Conservation (phyloP, 1,140 invertebrate genomes). For the Drosophila cardini region DNA sequence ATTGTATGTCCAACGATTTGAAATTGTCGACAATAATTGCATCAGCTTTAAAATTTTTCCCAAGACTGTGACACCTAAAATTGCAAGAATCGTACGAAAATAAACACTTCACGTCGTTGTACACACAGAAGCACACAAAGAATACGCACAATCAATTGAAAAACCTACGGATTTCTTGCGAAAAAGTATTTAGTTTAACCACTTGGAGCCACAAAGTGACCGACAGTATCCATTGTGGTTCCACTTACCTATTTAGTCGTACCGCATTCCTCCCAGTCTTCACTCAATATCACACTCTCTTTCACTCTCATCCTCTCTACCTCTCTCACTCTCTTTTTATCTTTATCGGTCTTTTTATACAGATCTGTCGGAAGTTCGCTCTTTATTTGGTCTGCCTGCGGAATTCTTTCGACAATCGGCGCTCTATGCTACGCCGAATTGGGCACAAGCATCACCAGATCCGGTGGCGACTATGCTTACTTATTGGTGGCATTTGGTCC, state of each 20-base stretch:
- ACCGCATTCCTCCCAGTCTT: slow-evolving; percentile 4
- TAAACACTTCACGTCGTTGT: slow-evolving; percentile 28
- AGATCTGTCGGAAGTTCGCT: slow-evolving; percentile 89
- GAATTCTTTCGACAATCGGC: slow-evolving; percentile 90
- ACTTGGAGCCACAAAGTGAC: slow-evolving; percentile 36
- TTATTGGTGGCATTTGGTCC: slow-evolving; percentile 94
- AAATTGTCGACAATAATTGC: slow-evolving; percentile 65
- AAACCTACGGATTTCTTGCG: neutral
- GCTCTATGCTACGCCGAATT: slow-evolving; percentile 94
- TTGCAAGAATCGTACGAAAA: slow-evolving; percentile 58
- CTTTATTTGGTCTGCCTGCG: slow-evolving; percentile 90
- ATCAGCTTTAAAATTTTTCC: slow-evolving; percentile 54
- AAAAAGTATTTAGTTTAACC: slow-evolving; percentile 36
- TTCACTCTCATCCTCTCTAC: no score
- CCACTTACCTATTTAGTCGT: slow-evolving; percentile 20
- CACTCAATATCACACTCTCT: neutral
- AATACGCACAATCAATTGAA: neutral
- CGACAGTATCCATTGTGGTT: slow-evolving; percentile 25
- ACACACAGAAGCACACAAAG: neutral
- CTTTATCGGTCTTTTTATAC: slow-evolving; percentile 35
- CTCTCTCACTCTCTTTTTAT: no score
- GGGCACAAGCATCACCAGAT: slow-evolving; percentile 91
- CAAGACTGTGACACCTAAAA: slow-evolving; percentile 25
- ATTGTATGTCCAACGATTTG: slow-evolving; percentile 22
- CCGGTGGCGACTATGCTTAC: slow-evolving; percentile 95